phyloP scores from a whole-genome alignment of 2,113 vertebrate species.

The Serilophus lunatus region DNA sequence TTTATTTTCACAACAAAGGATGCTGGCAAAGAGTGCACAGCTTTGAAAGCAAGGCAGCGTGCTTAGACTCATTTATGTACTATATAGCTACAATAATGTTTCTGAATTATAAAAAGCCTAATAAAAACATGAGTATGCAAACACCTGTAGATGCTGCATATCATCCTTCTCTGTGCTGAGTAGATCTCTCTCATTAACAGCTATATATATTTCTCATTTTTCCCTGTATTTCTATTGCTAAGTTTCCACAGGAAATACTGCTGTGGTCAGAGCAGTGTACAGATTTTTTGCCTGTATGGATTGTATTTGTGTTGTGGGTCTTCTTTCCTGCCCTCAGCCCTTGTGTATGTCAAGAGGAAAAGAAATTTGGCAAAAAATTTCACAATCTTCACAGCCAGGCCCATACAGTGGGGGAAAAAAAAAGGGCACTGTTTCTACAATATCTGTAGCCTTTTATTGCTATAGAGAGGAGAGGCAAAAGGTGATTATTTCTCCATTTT shows the following conservation, averaged over 20 bases:
- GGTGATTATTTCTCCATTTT: neutral
- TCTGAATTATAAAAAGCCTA: neutral
- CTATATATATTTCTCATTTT: neutral
- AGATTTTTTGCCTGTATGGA: neutral
- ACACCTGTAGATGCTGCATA: neutral
- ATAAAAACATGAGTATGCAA: neutral
- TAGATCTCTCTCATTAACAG: neutral
- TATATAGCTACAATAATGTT: neutral
- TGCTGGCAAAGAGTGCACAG: rapidly evolving
- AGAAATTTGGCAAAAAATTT: neutral
- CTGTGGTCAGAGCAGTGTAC: rapidly evolving
- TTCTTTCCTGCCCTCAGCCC: neutral
- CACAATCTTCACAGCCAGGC: neutral
- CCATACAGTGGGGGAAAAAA: no score
- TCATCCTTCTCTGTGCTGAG: neutral
- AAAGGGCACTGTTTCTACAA: neutral
- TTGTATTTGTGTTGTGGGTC: neutral
- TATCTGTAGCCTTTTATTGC: neutral
- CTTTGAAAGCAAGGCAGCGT: rapidly evolving
- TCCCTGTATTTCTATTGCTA: neutral
- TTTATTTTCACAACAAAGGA: neutral
- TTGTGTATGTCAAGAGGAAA: neutral
- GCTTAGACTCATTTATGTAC: neutral
- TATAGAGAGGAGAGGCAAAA: neutral
- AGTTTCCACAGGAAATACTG: neutral